A percentile compares a stretch with the other conserved stretches of the same genome.
Evolutionary conservation across 2,797 vertebrate species (phyloP).

Genomic region (Neopelma chrysocephalum): DNA sequence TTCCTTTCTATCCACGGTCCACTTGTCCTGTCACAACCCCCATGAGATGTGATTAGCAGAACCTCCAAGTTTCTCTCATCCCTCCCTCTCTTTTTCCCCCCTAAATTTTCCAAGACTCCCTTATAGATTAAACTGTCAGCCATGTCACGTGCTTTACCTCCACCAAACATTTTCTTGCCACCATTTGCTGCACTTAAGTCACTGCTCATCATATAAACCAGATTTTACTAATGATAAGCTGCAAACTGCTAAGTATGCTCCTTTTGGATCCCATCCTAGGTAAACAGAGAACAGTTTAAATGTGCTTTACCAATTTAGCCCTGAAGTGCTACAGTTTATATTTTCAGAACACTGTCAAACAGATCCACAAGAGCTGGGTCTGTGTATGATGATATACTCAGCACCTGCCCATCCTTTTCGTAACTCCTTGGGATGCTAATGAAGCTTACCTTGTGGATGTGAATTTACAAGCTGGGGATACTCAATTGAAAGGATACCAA

Average conservation of each 20-base stretch:
- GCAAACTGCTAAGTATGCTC: not conserved
- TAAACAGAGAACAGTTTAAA: not conserved
- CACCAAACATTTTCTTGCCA: not conserved
- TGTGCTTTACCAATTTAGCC: not conserved
- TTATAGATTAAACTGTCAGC: not conserved
- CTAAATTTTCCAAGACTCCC: not conserved
- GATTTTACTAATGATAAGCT: not conserved
- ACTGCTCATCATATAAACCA: not conserved
- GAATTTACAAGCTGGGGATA: not conserved
- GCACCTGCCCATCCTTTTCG: not conserved
- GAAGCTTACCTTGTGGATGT: not conserved
- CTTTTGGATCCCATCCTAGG: not conserved
- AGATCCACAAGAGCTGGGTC: not conserved
- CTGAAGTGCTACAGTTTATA: not conserved
- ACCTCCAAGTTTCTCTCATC: not conserved
- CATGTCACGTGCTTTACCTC: not conserved
- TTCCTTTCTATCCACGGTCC: not conserved
- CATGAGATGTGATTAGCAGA: not conserved
- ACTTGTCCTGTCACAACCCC: not conserved
- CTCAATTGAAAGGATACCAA: not conserved
- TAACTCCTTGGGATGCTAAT: not conserved
- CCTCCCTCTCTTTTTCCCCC: rapidly evolving
- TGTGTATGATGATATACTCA: no score
- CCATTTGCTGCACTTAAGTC: not conserved
- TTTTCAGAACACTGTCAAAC: not conserved